phyloP scores from a whole-genome alignment of 2,888 invertebrate genomes.

The Andrena camellia region DNA sequence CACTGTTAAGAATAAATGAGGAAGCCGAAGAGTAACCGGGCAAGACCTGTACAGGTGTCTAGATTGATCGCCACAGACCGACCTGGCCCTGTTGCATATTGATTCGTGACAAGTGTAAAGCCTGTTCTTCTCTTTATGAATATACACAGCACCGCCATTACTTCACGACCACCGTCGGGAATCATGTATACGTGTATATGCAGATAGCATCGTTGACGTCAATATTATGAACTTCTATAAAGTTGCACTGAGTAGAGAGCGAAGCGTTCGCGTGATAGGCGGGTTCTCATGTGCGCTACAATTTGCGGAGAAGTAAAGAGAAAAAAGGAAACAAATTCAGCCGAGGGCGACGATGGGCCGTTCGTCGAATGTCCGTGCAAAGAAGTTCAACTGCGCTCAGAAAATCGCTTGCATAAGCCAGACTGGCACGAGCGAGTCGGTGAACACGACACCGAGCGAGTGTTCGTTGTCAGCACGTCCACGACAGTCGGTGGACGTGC shows the following conservation, averaged over 20 bases:
- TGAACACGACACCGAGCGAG: conserved; percentile 50
- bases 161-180: conserved; percentile 2
- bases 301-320: background rate
- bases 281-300: background rate
- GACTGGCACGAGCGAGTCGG: conserved; percentile 17
- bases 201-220: conserved; percentile 12
- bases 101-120: conserved; percentile 46
- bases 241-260: conserved; percentile 2
- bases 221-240: conserved; percentile 16
- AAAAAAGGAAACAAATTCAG: no score
- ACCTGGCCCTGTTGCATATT: conserved; percentile 41
- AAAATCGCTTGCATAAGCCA: conserved; percentile 50
- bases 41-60: conserved; percentile 21
- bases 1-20: background rate
- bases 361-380: conserved; percentile 11
- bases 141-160: conserved; percentile 5
- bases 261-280: background rate
- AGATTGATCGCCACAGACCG: conserved; percentile 20
- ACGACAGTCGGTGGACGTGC: conserved; percentile 19
- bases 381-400: conserved; percentile 7
- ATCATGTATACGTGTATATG: background rate
- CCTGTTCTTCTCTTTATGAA: conserved; percentile 32
- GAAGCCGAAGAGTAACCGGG: conserved; percentile 5
- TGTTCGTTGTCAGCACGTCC: conserved; percentile 56
- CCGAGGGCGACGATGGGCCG: no score